These are phyloP conservation scores for Phylloscopus trochilus DNA, from an alignment of 2,113 vertebrate species.

Conservation along the genomic window DNA sequence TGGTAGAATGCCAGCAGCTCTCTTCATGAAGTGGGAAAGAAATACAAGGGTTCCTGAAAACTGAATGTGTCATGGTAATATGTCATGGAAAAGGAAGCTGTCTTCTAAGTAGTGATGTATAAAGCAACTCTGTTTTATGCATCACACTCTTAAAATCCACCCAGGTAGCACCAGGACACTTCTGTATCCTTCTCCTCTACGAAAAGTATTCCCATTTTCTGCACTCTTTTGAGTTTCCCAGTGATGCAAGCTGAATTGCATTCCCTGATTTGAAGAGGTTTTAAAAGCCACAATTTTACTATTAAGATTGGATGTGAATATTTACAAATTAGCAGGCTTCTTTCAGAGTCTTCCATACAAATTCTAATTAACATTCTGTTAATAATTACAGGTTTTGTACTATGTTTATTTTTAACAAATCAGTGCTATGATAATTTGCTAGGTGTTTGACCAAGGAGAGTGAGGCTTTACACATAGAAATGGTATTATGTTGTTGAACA, in stretches of 20 bases:
- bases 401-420: neutral
- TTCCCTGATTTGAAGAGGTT: neutral
- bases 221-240: neutral
- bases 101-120: neutral
- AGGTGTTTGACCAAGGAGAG: neutral
- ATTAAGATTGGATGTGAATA: neutral
- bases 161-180: neutral
- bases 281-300: neutral
- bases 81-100: neutral
- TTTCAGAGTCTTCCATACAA: neutral
- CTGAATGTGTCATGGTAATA: neutral
- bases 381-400: neutral
- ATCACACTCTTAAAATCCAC: neutral
- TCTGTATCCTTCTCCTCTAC: neutral
- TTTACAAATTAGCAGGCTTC: rapidly evolving
- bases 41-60: neutral
- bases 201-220: neutral
- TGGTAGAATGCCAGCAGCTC: neutral
- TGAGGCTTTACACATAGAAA: neutral
- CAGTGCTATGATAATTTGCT: neutral
- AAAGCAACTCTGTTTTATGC: neutral
- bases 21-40: neutral
- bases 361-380: neutral
- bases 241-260: neutral
- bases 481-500: neutral